Conservation (phyloP, 1,140 invertebrate genomes). For the Euura saliciscinereae region DNA sequence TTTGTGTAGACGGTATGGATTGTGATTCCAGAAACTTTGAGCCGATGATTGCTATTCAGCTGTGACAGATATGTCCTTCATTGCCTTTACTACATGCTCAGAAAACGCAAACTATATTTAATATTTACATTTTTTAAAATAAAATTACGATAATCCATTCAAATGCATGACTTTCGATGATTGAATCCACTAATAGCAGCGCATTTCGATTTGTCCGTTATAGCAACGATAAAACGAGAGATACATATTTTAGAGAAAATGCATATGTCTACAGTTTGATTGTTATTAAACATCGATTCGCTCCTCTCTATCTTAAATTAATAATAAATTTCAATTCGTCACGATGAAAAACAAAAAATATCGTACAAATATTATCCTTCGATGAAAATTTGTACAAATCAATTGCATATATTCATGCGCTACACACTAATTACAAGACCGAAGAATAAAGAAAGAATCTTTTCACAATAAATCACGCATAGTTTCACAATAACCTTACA, state of each 20-base stretch:
- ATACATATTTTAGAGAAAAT: not conserved
- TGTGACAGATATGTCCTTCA: not conserved
- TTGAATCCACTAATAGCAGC: not conserved
- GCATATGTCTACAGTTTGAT: not conserved
- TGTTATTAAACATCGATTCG: not conserved
- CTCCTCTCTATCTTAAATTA: too few relatives aligned
- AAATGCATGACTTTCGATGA: not conserved
- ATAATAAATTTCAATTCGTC: too few relatives aligned
- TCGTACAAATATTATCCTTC: not conserved
- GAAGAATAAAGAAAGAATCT: not conserved
- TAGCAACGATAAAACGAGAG: not conserved
- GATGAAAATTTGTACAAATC: not conserved
- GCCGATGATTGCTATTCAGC: not conserved
- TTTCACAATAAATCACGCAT: conserved; percentile 2
- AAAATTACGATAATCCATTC: not conserved
- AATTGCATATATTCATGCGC: not conserved
- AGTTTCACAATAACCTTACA: not conserved
- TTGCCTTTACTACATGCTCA: not conserved
- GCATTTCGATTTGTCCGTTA: not conserved
- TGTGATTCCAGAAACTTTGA: not conserved
- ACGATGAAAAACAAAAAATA: too few relatives aligned
- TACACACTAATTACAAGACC: not conserved
- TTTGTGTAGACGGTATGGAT: not conserved
- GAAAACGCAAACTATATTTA: not conserved
- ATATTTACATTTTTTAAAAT: not conserved